Evolutionary conservation across 2,113 vertebrate species (phyloP), one percentile per base, ranked within the genome.

Genomic region (Calyptommatus sinebrachiatus): DNA sequence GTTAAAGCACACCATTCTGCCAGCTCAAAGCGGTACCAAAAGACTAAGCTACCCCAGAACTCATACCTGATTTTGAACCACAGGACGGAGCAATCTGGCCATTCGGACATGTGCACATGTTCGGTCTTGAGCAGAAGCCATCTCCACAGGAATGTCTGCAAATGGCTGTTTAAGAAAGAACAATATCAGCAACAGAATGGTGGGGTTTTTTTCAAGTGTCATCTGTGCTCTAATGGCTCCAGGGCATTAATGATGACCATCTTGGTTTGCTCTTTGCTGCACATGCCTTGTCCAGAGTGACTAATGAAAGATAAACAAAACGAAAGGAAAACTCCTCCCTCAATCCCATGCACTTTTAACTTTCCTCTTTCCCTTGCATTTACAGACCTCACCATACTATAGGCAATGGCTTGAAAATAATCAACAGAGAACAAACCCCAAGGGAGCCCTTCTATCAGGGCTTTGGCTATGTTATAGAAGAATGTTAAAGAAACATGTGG

Each of bases 121-220:
- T 99, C 90, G 98, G 98, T 94, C 98, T 97, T 89, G 98, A 99
- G 92, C 98, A 99, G 93, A 99, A 99, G 88, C 98, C 98, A 87
- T 99, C 98, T 89, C 98, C 98, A 93, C 98, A 99, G 80, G 97
- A 94, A 96, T 98, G 98, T 88, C 98, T 96, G 92, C 98, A 99
- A 90, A 99, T 99, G 12, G 98, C 98, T 99, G 73, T 62, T 11
- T 91, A 74, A 87, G 86, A 94, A 86, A 83, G 85, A 86, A 86
- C 28, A 26, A 29, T 31, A 50, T 53, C 45, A 67, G 46, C 29
- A 61, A 57, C 69, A 28, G 31, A 78, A 69, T 10, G 35, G 60
- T 20, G 14, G 7, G 53, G 14, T 57, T 57, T 41, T 18, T 57
- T 50, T 9, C 8, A 26, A 71, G 41, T 5, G 9, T 61, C 35